phyloP scores from a whole-genome alignment of 2,113 vertebrate species.

The Tiliqua scincoides region DNA sequence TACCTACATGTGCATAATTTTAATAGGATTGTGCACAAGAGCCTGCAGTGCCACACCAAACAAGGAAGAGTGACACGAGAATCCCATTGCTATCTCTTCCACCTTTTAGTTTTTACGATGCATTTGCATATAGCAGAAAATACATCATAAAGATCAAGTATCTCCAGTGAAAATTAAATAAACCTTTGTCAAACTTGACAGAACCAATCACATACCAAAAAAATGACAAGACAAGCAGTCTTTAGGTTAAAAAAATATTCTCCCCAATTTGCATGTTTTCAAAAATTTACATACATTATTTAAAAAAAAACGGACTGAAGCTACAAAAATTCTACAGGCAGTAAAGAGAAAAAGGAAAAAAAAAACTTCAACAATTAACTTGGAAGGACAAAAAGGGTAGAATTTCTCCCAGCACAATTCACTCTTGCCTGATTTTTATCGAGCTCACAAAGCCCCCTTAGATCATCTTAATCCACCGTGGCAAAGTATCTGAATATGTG shows the following conservation, averaged over 20 bases:
- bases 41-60: constrained; percentile 58
- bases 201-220: constrained; percentile 82
- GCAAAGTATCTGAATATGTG: constrained; percentile 96
- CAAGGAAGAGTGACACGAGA: constrained; percentile 66
- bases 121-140: constrained; percentile 82
- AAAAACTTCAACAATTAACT: constrained; percentile 91
- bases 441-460: constrained; percentile 91
- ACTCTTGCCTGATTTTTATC: constrained; percentile 90
- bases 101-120: constrained; percentile 75
- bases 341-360: constrained; percentile 73
- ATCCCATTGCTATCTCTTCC: constrained; percentile 72
- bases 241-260: constrained; percentile 82
- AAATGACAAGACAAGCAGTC: constrained; percentile 84
- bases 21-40: constrained; percentile 69
- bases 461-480: constrained; percentile 97
- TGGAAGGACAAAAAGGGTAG: constrained; percentile 92
- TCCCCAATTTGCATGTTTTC: constrained; percentile 84
- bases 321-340: constrained; percentile 75
- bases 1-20: constrained; percentile 68
- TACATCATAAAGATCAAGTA: constrained; percentile 83
- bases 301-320: constrained; percentile 80
- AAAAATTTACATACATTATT: constrained; percentile 88
- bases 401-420: constrained; percentile 85
- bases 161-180: constrained; percentile 84
- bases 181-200: constrained; percentile 87